Evolutionary conservation across 2,888 invertebrate species (phyloP).

Genomic region (Temnothorax ravouxi): DNA sequence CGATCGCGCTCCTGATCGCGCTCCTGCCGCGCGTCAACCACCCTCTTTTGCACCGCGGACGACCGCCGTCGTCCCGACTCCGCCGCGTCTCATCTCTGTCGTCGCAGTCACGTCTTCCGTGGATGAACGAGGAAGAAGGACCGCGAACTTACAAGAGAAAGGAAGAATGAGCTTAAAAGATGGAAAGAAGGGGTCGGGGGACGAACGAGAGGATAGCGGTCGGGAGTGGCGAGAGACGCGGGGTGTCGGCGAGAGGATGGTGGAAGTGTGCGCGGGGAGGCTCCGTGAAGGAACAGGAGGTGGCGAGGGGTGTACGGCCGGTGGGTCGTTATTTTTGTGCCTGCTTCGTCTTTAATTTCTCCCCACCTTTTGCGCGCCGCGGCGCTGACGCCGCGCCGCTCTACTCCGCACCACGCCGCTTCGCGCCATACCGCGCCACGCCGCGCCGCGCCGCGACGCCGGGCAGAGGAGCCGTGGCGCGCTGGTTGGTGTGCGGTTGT

Average conservation of each 20-base stretch:
- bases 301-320: slow-evolving; percentile 64
- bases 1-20: slow-evolving; percentile 75
- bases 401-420: slow-evolving; percentile 42
- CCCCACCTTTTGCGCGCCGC: slow-evolving; percentile 79
- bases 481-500: slow-evolving; percentile 81
- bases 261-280: slow-evolving; percentile 38
- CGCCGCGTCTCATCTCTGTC: slow-evolving; percentile 75
- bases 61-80: slow-evolving; percentile 59
- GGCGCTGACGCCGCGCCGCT: slow-evolving; percentile 76
- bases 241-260: slow-evolving; percentile 44
- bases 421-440: slow-evolving; percentile 29
- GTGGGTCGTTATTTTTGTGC: slow-evolving; percentile 86
- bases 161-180: slow-evolving; percentile 64
- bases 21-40: slow-evolving; percentile 63
- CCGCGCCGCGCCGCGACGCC: slow-evolving; percentile 70
- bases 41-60: slow-evolving; percentile 64
- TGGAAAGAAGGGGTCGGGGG: slow-evolving; percentile 58
- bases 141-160: slow-evolving; percentile 66
- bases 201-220: slow-evolving; percentile 68
- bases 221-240: slow-evolving; percentile 63
- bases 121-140: slow-evolving; percentile 67
- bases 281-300: slow-evolving; percentile 56
- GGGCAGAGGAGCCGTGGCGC: slow-evolving; percentile 73
- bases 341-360: slow-evolving; percentile 86
- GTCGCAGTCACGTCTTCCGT: slow-evolving; percentile 75